Conservation (phyloP, 2,113 vertebrate genomes). For the Anthoscopus minutus region DNA sequence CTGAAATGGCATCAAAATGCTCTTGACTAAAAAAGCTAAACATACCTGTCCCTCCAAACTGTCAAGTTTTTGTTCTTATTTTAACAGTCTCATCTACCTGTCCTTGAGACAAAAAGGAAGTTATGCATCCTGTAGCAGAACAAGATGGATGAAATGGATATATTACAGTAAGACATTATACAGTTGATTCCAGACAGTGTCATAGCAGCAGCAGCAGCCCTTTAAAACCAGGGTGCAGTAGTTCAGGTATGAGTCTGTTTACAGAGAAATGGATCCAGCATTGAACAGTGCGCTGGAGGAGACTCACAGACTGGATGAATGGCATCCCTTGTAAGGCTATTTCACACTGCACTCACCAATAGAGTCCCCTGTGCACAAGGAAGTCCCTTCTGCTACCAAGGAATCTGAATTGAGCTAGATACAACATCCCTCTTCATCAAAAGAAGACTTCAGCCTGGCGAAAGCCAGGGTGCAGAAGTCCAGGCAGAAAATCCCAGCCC, state of each 20-base stretch:
- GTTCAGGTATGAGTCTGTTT: not conserved
- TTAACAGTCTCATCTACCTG: not conserved
- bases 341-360: not conserved
- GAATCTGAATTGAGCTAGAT: not conserved
- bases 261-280: not conserved
- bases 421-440: not conserved
- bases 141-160: not conserved
- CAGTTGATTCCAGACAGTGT: not conserved
- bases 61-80: not conserved
- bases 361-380: not conserved
- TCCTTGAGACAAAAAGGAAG: not conserved
- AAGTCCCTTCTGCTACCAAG: not conserved
- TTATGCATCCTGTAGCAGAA: not conserved
- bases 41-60: not conserved
- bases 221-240: not conserved
- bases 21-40: not conserved
- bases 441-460: not conserved
- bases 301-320: not conserved
- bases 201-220: not conserved
- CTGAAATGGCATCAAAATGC: not conserved
- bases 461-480: not conserved
- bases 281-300: not conserved
- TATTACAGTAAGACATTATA: not conserved
- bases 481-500: not conserved
- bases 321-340: not conserved